Base-by-base conservation (phyloP, 2,797 vertebrate genomes). In the Streptopelia turtur region DNA sequence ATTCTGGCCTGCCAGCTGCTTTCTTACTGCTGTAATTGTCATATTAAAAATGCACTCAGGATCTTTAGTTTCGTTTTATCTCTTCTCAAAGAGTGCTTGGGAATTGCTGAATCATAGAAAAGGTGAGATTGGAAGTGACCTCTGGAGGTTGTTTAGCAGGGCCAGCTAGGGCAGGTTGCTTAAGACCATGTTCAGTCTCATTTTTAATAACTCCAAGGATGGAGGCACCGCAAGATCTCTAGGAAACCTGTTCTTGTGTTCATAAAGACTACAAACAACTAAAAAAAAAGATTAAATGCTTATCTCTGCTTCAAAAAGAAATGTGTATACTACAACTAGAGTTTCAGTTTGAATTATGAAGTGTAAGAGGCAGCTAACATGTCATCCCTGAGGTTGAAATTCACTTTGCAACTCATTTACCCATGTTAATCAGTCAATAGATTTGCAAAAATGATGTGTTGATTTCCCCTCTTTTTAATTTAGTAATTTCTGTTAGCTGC, bases 401-500 rank as follows among this genome's bases (percentile, higher is more conserved):
- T 88, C 65, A 49, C 43, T 87, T 71, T 68, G 17, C 41, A 90
- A 59, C 43, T 87, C 61, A 83, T 92, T 93, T 83, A 50, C 27
- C 80, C 56, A 45, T 61, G 78, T 18, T 83, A 90, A 94, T 88
- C 28, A 70, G 52, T 91, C 86, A 89, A 86, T 45, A 91, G 79
- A 76, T 89, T 72, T 82, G 66, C 55, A 94, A 72, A 91, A 93
- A 87, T 0, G 0, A 63, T 65, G 28, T 65, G 89, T 55, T 96
- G 87, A 89, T 91, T 92, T 74, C 49, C 39, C 13, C 9, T 37
- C 60, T 90, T 82, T 87, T 89, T 87, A 74, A 89, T 83, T 87
- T 78, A 91, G 68, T 87, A 1, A 65, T 94, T 95, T 90, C 52
- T 90, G 86, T 76, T 90, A 89, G 60, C 61, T 92, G 77, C 68